Evolutionary conservation across 2,888 invertebrate species (phyloP), one percentile per base, ranked within the genome.

Genomic region (Acleris laterana): DNA sequence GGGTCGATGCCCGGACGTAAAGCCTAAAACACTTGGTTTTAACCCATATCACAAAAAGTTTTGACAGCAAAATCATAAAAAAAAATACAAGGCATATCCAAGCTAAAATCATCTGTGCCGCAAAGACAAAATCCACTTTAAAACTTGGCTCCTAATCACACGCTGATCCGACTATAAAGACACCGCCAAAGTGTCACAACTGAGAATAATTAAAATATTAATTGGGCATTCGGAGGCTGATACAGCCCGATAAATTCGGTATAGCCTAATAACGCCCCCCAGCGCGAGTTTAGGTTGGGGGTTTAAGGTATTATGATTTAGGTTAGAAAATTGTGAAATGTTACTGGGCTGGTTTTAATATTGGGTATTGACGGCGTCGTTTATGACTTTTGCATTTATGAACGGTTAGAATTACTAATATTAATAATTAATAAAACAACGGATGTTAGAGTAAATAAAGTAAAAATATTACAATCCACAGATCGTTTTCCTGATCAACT

Each of bases 171-270:
- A 80, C 72, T 78, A 83, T 82, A 81, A 80, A 79, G 78, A 77
- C 77, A 80, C 83, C 85, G 82, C 79, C 80, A 75, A 84, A 87
- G 84, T 86, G 86, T 86, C 87, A 84, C 86, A 88, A 86, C 88
- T 87, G 85, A 85, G 82, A 85, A 90, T 90, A 93, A 91, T 93
- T 93, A 93, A 90, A 90, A 91, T 91, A 92, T 93, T 91, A 91
- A 93, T 91, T 91, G 90, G 90, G 88, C 88, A 89, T 90, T 90
- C 89, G 83, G 84, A 85, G 88, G 87, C 87, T 88, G 89, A 90
- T 90, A 89, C 88, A 84, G 88, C 89, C 81, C 89, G 86, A 89
- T 90, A 90, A 89, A 89, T 89, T 89, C 85, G 77, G 81, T 77
- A 83, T 74, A 80, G 84, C 85, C 85, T 88, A 89, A 89, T 89